A percentile compares a stretch with the other conserved stretches of the same genome.
Conservation (phyloP, 2,113 vertebrate genomes). For the Anarhynchus alexandrinus region DNA sequence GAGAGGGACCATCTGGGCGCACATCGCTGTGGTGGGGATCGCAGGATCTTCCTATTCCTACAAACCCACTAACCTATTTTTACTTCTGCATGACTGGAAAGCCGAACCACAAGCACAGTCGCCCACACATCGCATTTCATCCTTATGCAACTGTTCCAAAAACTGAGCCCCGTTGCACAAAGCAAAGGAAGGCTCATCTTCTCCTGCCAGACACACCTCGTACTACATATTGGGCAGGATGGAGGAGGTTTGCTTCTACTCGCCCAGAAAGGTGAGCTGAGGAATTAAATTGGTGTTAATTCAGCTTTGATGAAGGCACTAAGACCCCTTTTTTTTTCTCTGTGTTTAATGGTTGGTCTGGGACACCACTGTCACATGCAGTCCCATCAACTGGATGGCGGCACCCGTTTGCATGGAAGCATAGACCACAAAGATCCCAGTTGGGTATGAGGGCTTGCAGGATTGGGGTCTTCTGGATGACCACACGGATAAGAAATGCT, state of each 20-base stretch:
- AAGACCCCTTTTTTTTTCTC: neutral
- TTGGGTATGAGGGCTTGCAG: neutral
- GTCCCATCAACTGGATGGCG: neutral
- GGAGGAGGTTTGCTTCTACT: neutral
- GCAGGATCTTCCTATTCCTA: neutral
- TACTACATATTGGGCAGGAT: no score
- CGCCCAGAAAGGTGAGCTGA: neutral
- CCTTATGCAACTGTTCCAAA: neutral
- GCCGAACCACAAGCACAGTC: neutral
- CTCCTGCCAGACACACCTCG: neutral
- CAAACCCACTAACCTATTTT: neutral
- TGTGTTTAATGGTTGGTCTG: neutral
- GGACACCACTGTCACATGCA: neutral
- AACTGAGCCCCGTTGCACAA: fast-evolving
- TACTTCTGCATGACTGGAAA: neutral
- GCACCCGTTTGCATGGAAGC: neutral
- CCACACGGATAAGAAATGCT: neutral
- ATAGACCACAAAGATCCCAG: fast-evolving
- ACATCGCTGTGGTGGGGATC: fast-evolving
- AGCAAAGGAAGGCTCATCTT: neutral
- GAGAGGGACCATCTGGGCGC: neutral
- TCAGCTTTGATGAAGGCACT: neutral
- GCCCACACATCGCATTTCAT: neutral
- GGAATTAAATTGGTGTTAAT: neutral
- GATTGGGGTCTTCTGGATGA: neutral